phyloP scores from a whole-genome alignment of 1,140 invertebrate species.

The Caerostris darwini region DNA sequence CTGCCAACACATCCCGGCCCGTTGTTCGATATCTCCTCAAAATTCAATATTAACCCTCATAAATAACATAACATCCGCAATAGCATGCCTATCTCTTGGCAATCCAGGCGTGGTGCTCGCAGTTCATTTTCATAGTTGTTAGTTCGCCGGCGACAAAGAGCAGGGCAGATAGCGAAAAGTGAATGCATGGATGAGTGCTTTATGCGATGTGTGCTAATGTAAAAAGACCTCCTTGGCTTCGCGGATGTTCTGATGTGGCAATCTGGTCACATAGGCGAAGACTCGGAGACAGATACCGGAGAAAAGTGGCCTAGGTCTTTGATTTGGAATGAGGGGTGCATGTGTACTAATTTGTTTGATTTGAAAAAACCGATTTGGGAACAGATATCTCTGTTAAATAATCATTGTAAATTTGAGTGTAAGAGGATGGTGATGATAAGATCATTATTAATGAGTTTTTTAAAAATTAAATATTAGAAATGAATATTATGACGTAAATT shows the following conservation, averaged over 20 bases:
- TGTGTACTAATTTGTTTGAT: too few species aligned
- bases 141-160: neutral
- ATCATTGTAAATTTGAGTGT: too few species aligned
- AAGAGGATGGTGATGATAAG: too few species aligned
- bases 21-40: conserved; percentile 31
- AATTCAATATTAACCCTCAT: conserved; percentile 60
- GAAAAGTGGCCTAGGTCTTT: neutral
- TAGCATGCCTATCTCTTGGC: conserved; percentile 34
- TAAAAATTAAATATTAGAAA: too few species aligned
- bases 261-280: conserved; percentile 49
- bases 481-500: too few species aligned
- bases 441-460: too few species aligned
- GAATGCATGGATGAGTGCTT: conserved; percentile 52
- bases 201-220: conserved; percentile 42
- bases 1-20: neutral
- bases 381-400: too few species aligned
- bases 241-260: conserved; percentile 40
- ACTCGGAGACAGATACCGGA: neutral
- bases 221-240: conserved; percentile 20
- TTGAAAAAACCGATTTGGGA: too few species aligned
- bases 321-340: too few species aligned
- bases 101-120: neutral
- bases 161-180: neutral
- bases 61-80: conserved; percentile 55
- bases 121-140: conserved; percentile 52